A percentile compares a stretch with the other conserved stretches of the same genome.
These are phyloP conservation scores for Rhyacichthys aspro DNA, from an alignment of 2,797 vertebrate genomes.

Conservation along the genomic window DNA sequence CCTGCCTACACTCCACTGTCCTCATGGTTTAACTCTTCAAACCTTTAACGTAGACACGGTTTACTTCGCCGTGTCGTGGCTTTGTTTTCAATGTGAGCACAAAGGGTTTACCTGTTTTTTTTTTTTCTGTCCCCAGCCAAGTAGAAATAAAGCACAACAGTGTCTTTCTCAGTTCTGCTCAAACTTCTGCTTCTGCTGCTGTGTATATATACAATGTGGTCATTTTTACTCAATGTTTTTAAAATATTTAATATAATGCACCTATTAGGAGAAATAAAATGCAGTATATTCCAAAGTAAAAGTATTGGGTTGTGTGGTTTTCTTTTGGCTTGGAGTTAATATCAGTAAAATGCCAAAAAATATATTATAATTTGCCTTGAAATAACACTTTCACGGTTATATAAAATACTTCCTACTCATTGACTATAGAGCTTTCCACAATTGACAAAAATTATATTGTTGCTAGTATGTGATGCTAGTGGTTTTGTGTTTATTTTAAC, in stretches of 20 bases:
- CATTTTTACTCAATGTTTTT: slow-evolving; percentile 78
- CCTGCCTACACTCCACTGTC: slow-evolving; percentile 24
- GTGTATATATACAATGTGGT: slow-evolving; percentile 61
- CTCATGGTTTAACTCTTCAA: slow-evolving; percentile 12
- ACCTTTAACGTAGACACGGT: slow-evolving; percentile 37
- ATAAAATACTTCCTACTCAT: too few species aligned
- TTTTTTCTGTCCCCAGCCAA: slow-evolving; percentile 40
- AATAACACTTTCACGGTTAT: too few species aligned
- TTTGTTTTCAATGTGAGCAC: slow-evolving; percentile 49
- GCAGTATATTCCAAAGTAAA: slow-evolving; percentile 62
- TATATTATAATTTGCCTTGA: too few species aligned
- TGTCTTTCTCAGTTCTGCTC: slow-evolving; percentile 53
- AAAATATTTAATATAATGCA: slow-evolving; percentile 68
- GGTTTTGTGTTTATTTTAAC: too few species aligned
- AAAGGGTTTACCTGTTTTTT: slow-evolving; percentile 26
- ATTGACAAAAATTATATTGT: too few species aligned
- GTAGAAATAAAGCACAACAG: slow-evolving; percentile 74
- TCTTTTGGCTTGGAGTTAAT: neutral
- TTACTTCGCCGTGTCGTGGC: slow-evolving; percentile 26
- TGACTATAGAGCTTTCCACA: too few species aligned
- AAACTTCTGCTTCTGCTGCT: slow-evolving; percentile 76
- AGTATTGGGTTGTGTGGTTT: slow-evolving; percentile 21
- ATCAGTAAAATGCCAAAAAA: neutral
- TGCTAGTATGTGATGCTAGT: too few species aligned
- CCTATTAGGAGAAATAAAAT: slow-evolving; percentile 71